Base-by-base conservation (phyloP, 2,797 vertebrate species). In the Vultur gryphus region DNA sequence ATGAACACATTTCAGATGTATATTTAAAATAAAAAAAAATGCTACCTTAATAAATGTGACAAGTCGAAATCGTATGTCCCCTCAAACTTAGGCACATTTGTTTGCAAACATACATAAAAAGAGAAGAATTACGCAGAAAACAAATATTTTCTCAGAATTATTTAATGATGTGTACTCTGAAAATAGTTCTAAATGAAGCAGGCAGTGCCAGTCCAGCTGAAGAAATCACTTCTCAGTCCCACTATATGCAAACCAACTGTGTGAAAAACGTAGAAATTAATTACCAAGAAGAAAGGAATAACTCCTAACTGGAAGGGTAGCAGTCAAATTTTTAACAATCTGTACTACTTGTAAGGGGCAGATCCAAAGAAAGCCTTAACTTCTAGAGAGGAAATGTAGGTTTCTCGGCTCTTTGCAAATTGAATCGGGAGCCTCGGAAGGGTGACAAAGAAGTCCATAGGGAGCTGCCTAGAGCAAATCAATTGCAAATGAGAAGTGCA, bases 71-170 rank as follows among this genome's bases (percentile, higher is more conserved):
- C 96, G 93, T 95, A 95, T 93, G 92, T 96, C 82, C 91, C 62
- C 61, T 88, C 83, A 95, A 96, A 97, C 31, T 65, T 59, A 51
- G 95, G 65, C 93, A 97, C 91, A 96, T 94, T 97, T 97, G 91
- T 97, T 98, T 96, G 94, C 89, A 97, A 98, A 97, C 89, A 86
- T 71, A 81, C 37, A 66, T 33, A 69, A 92, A 75, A 95, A 95
- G 51, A 95, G 93, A 95, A 93, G 39, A 97, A 96, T 89, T 82
- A 59, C 20, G 31, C 33, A 93, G 94, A 95, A 97, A 97, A 95
- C 64, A 97, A 97, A 87, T 66, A 95, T 67, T 95, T 81, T 84
- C 83, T 95, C 73, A 58, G 79, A 95, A 90, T 90, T 87, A 90
- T 80, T 96, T 95, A 93, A 88, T 18, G 4, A 88, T 18, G 4